Evolutionary conservation across 2,797 vertebrate genomes (phyloP).

Genomic region (Manis javanica): DNA sequence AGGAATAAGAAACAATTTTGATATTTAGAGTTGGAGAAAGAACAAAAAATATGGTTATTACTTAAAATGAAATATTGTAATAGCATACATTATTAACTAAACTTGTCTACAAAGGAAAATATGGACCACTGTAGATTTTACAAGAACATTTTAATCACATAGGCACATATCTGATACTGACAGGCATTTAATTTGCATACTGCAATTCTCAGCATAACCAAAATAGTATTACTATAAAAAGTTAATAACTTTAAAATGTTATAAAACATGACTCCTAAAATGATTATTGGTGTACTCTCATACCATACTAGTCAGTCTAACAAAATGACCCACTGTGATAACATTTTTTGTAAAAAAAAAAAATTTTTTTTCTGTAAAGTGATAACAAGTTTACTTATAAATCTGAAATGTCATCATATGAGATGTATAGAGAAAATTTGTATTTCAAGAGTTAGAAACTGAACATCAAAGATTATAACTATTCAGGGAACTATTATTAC

Average conservation of each 20-base stretch:
- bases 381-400: neutral
- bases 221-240: conserved; percentile 34
- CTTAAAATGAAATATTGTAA: conserved; percentile 12
- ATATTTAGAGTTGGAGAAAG: neutral
- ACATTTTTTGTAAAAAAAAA: neutral
- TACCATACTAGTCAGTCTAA: neutral
- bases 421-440: neutral
- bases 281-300: neutral
- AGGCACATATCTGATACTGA: conserved; percentile 28
- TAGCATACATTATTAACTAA: neutral
- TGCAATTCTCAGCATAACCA: neutral
- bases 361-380: neutral
- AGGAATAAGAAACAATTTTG: neutral
- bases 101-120: conserved; percentile 32
- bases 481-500: neutral
- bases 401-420: neutral
- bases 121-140: neutral
- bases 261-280: conserved; percentile 28
- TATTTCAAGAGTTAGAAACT: conserved; percentile 45
- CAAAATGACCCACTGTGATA: neutral
- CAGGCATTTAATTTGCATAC: conserved; percentile 23
- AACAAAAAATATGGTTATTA: neutral
- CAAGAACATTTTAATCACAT: conserved; percentile 1
- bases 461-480: neutral
- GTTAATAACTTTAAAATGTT: neutral